A percentile compares a stretch with the other conserved stretches of the same genome.
phyloP scores from a whole-genome alignment of 2,888 invertebrate species.

The Drosophila lutescens region DNA sequence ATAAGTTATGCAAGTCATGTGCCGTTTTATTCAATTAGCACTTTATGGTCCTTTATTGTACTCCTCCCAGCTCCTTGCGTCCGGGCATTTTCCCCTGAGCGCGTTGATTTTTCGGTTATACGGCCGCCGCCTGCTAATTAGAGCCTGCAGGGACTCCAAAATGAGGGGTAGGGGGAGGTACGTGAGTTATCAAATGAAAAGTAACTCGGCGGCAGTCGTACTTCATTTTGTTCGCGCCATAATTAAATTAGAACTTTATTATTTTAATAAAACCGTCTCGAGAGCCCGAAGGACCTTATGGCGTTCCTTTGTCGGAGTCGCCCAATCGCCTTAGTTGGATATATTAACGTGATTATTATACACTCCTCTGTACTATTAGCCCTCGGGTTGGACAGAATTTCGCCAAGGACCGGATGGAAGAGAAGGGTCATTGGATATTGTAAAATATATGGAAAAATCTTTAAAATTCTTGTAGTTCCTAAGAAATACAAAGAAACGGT shows the following conservation, averaged over 20 bases:
- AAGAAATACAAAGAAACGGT: no score
- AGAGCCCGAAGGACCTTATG: conserved; percentile 41
- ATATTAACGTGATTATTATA: conserved; percentile 42
- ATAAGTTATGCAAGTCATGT: conserved; percentile 83
- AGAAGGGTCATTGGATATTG: no score
- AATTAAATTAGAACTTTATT: conserved; percentile 79
- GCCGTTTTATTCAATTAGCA: conserved; percentile 83
- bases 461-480: background rate
- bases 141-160: conserved; percentile 57
- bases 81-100: conserved; percentile 26
- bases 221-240: conserved; percentile 51
- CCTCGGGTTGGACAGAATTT: background rate
- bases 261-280: conserved; percentile 76
- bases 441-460: background rate
- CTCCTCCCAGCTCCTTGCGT: conserved; percentile 34
- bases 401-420: no score
- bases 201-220: conserved; percentile 58
- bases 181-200: conserved; percentile 82
- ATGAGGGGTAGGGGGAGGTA: conserved; percentile 50
- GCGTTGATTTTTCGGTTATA: conserved; percentile 81
- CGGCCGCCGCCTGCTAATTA: conserved; percentile 78
- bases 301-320: conserved; percentile 40
- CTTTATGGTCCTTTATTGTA: conserved; percentile 81
- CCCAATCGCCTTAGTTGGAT: conserved; percentile 20
- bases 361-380: conserved; percentile 6